Evolutionary conservation across 2,797 vertebrate species (phyloP), one percentile per base, ranked within the genome.

Genomic region (Sardinella longiceps): DNA sequence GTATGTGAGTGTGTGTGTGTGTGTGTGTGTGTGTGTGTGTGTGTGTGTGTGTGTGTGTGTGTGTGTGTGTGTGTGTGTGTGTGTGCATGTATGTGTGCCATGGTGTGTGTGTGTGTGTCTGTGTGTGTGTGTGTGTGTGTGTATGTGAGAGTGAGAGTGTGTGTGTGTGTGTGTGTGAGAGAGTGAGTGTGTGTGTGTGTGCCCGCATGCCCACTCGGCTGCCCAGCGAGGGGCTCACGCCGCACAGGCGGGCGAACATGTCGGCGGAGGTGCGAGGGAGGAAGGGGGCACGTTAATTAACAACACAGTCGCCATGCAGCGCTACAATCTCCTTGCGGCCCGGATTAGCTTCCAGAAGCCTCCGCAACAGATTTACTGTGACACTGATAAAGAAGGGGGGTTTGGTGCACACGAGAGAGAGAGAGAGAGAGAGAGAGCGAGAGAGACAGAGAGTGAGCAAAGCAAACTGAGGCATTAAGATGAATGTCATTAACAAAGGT

Each of bases 281-380:
- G 43, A 43, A 87, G 80, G 85, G 82, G 82, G 81, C 80, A 83
- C 88, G 89, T 90, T 92, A 93, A 92, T 93, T 90, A 93, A 86
- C 85, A 81, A 66, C 37, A 20, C 53, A 15, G 20, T 11, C 28
- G 48, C 63, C 85, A n/a, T n/a, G n/a, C n/a, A 74, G 86, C 51
- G 86, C 85, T 85, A 74, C 88, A 89, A 87, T 82, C 88, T 85
- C 80, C 85, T 88, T 87, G 86, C 66, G 74, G 86, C 83, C 84
- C 84, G 89, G 82, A 91, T 88, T 90, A 92, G 91, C 88, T 88
- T 91, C 90, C 10, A 91, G 90, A 91, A 85, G 86, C 84, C 84
- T 87, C 84, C 83, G 60, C 60, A 11, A 63, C 30, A 39, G 66
- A 74, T 74, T 74, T 74, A 74, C 66, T 15, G 66, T 18, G 30